phyloP scores from a whole-genome alignment of 2,888 invertebrate species.

The Ormyrus nitidulus region DNA sequence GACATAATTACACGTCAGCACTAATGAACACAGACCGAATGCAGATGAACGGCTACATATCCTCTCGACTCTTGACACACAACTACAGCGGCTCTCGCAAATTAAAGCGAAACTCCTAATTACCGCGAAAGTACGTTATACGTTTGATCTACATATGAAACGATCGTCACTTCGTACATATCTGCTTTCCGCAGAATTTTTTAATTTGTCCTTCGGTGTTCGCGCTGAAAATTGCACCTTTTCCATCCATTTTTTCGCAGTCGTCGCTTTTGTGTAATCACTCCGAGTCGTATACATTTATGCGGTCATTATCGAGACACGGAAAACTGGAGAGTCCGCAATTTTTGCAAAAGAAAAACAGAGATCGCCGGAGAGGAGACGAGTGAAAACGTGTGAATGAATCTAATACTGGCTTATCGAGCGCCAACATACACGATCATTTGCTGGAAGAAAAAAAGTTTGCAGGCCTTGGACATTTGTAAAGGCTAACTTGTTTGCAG shows the following conservation, averaged over 20 bases:
- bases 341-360: conserved; percentile 13
- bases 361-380: no score
- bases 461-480: background rate
- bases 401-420: no score
- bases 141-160: conserved; percentile 9
- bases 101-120: conserved; percentile 9
- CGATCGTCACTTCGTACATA: background rate
- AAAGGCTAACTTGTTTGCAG: background rate
- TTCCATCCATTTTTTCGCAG: background rate
- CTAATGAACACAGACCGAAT: no score
- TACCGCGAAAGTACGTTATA: background rate
- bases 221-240: conserved; percentile 15
- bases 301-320: conserved; percentile 9
- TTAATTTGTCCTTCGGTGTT: background rate
- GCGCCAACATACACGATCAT: background rate
- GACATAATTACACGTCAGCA: no score
- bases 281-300: no score
- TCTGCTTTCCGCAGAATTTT: background rate
- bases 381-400: no score
- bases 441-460: background rate
- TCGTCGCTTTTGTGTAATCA: conserved; percentile 11
- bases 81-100: background rate
- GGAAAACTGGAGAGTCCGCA: background rate
- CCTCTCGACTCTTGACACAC: no score
- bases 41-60: no score